Conservation (phyloP, 2,113 vertebrate species). For the Planiliza haematocheilus region DNA sequence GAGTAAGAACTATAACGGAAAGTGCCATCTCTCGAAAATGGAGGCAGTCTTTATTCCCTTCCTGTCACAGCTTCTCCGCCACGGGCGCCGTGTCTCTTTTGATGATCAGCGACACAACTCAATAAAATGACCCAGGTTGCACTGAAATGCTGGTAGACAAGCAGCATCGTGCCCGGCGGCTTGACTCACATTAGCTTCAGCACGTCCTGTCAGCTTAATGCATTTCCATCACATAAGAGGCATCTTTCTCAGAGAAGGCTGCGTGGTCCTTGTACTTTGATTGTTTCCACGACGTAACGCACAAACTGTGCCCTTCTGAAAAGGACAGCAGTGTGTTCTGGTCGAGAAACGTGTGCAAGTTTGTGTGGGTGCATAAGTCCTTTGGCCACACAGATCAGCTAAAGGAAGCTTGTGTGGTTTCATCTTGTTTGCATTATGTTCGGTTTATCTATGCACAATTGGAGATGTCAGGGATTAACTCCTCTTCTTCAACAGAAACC, state of each 20-base stretch:
- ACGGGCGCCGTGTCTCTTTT: slow-evolving; percentile 29
- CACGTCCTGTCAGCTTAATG: slow-evolving; percentile 74
- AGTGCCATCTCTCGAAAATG: slow-evolving; percentile 27
- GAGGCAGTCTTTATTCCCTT: slow-evolving; percentile 46
- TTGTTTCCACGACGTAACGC: slow-evolving; percentile 38
- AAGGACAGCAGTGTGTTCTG: slow-evolving; percentile 40
- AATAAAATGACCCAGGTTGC: slow-evolving; percentile 59
- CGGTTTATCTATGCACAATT: slow-evolving; percentile 19
- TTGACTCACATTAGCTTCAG: slow-evolving; percentile 61
- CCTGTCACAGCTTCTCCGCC: slow-evolving; percentile 44
- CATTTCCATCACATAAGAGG: slow-evolving; percentile 68
- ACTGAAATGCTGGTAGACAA: slow-evolving; percentile 51
- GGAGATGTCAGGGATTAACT: slow-evolving; percentile 1
- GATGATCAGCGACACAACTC: slow-evolving; percentile 64
- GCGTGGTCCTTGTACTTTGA: slow-evolving; percentile 31
- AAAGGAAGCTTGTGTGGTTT: slow-evolving; percentile 24
- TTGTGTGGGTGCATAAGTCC: slow-evolving; percentile 30
- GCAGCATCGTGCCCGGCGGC: slow-evolving; percentile 57
- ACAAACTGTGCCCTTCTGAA: slow-evolving; percentile 29
- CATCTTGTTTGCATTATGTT: slow-evolving; percentile 15
- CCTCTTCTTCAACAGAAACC: neutral
- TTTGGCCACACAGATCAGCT: slow-evolving; percentile 24
- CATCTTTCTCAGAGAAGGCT: slow-evolving; percentile 52
- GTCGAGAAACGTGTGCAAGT: slow-evolving; percentile 14
- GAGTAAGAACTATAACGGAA: slow-evolving; percentile 35